Percentiles rank a stretch among this genome's conserved stretches.
Conservation (phyloP, 1,140 invertebrate genomes). For the Apis cerana region DNA sequence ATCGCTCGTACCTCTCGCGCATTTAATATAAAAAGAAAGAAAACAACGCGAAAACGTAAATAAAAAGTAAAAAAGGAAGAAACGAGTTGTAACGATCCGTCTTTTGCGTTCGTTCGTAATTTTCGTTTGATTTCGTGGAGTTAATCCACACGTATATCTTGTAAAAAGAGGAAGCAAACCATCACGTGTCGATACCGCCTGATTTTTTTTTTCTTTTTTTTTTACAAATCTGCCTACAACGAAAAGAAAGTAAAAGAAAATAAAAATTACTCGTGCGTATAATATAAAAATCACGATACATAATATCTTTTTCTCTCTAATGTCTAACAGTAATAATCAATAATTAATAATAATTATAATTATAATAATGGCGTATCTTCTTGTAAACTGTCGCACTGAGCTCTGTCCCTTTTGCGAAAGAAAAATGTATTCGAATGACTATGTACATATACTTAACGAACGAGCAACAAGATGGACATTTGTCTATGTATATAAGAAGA, state of each 20-base stretch:
- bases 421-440: neutral
- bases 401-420: conserved; percentile 21
- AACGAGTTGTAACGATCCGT: neutral
- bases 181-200: no score
- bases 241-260: conserved; percentile 5
- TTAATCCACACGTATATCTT: no score
- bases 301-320: neutral
- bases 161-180: neutral
- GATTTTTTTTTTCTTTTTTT: no score
- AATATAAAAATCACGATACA: conserved; percentile 13
- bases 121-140: neutral
- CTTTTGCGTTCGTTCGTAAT: neutral
- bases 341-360: conserved; percentile 10
- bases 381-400: neutral
- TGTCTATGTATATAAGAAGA: neutral
- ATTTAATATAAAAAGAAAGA: no score
- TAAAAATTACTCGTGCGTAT: conserved; percentile 10
- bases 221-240: neutral
- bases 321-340: neutral
- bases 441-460: conserved; percentile 32
- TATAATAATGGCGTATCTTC: conserved; percentile 8
- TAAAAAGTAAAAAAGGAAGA: neutral
- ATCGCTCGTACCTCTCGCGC: neutral
- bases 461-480: neutral
- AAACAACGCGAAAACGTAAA: no score